Evolutionary conservation across 2,113 vertebrate species (phyloP).

Genomic region (Myanophis thanlyinensis): DNA sequence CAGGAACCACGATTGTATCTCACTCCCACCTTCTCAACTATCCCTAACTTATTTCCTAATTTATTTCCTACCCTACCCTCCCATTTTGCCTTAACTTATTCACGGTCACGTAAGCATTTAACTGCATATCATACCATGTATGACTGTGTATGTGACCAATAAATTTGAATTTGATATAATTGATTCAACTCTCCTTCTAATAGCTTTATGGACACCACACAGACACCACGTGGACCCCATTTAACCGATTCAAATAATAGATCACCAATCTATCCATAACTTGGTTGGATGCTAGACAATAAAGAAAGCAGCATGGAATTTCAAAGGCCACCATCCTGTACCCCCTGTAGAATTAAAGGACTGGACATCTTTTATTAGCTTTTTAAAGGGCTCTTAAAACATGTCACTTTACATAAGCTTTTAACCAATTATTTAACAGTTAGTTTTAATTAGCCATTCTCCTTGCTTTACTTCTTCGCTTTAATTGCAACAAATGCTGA

Average conservation of each 20-base stretch:
- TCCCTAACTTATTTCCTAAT: too few species aligned
- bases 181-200: not conserved
- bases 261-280: not conserved
- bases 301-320: not conserved
- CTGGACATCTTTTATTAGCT: not conserved
- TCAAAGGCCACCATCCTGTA: not conserved
- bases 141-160: too few species aligned
- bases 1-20: too few species aligned
- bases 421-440: not conserved
- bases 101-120: too few species aligned
- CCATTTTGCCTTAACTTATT: too few species aligned
- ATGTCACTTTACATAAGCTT: not conserved
- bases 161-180: too few species aligned
- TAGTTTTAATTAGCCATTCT: not conserved
- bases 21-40: too few species aligned
- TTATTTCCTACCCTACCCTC: too few species aligned
- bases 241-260: not conserved
- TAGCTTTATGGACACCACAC: not conserved
- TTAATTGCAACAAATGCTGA: not conserved
- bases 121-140: too few species aligned
- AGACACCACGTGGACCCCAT: not conserved
- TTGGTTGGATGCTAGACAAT: not conserved
- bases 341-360: not conserved
- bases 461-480: not conserved
- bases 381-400: not conserved